Conservation (phyloP, 1,140 invertebrate species). For the Calliopsis andreniformis region DNA sequence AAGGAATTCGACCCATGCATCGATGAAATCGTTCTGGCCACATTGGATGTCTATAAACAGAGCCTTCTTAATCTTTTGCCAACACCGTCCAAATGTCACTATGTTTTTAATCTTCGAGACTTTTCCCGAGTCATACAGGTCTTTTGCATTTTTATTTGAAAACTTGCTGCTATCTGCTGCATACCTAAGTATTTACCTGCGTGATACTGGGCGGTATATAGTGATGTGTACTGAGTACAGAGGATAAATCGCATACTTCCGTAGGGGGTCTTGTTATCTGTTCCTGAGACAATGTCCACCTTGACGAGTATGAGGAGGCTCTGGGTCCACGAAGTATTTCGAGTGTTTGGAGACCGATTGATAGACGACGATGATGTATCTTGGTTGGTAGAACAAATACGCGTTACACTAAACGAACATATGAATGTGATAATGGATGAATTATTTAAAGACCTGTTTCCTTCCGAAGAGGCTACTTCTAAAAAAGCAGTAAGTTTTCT, state of each 20-base stretch:
- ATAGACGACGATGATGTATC: conserved; percentile 90
- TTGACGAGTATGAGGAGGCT: conserved; percentile 93
- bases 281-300: conserved; percentile 95
- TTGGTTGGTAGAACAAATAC: conserved; percentile 89
- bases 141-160: background rate
- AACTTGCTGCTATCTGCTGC: no score
- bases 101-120: conserved; percentile 97
- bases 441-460: conserved; percentile 76
- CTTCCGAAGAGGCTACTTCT: background rate
- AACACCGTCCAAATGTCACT: conserved; percentile 95
- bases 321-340: conserved; percentile 96
- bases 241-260: no score
- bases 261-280: conserved; percentile 95
- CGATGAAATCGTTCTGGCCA: conserved; percentile 93
- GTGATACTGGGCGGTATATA: no score
- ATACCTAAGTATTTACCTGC: no score
- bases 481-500: background rate
- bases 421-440: conserved; percentile 80
- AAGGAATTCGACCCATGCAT: conserved; percentile 97
- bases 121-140: conserved; percentile 95
- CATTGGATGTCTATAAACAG: conserved; percentile 93
- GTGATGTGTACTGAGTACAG: no score
- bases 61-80: conserved; percentile 92
- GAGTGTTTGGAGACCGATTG: conserved; percentile 96
- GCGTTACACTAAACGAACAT: conserved; percentile 83